phyloP scores from a whole-genome alignment of 2,888 invertebrate species.

The Trachelus troglodyta region DNA sequence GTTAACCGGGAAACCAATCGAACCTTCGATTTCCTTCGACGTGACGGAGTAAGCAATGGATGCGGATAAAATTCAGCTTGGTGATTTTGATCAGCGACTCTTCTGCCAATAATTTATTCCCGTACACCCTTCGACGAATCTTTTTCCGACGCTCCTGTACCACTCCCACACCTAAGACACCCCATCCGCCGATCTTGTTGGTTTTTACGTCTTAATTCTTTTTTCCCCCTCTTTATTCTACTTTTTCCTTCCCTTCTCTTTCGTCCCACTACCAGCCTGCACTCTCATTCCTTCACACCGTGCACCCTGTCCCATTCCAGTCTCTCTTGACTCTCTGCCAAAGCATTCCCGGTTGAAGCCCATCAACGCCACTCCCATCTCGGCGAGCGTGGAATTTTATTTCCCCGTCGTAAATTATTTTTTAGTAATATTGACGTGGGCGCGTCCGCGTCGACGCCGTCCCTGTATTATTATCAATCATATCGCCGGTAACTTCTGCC shows the following conservation, averaged over 20 bases:
- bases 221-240: too few relatives aligned
- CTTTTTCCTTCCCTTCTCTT: not conserved
- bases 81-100: not conserved
- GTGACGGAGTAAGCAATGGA: not conserved
- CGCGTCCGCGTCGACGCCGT: conserved; percentile 23
- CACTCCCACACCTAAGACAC: not conserved
- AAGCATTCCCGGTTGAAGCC: conserved; percentile 22
- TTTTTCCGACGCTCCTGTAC: conserved; percentile 10
- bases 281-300: not conserved
- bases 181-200: not conserved
- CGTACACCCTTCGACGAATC: conserved; percentile 8
- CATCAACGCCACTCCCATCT: conserved; percentile 34
- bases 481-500: conserved; percentile 36
- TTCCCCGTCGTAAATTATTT: conserved; percentile 55
- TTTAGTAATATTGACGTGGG: conserved; percentile 46
- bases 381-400: conserved; percentile 45
- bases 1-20: not conserved
- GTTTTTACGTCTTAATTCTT: not conserved
- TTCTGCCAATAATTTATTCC: not conserved
- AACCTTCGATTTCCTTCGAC: not conserved
- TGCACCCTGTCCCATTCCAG: not conserved
- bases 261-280: not conserved
- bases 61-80: not conserved
- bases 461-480: conserved; percentile 58
- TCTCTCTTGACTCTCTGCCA: not conserved